Evolutionary conservation across 2,113 vertebrate species (phyloP), one percentile per base, ranked within the genome.

Genomic region (Colistium nudipinnis): DNA sequence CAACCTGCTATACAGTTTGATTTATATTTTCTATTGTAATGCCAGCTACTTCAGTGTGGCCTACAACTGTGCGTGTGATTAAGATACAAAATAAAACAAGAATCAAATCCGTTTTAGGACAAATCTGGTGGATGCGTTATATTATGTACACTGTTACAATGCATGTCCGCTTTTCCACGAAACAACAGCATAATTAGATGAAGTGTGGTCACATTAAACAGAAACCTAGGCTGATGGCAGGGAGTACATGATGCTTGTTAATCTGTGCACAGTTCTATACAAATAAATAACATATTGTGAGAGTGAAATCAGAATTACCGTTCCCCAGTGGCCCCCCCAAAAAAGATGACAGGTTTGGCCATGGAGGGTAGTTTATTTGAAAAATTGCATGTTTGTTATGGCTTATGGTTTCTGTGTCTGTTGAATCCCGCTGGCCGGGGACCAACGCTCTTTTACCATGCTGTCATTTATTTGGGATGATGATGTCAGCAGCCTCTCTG

Each of bases 311-410:
- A 70, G 61, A 74, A 38, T 30, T 19, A 3, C 39, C 24, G 66
- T 16, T 80, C 72, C 76, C 57, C 56, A 49, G 54, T 56, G 59
- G 10, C 43, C 43, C 35, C 52, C 53, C n/a, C 53, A 45, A 59
- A 16, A 52, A 30, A 74, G 67, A 84, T 82, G 76, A 78, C 62
- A 80, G 53, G 62, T 76, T 62, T 62, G 71, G 72, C 69, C 48
- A 2, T 1, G 2, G 39, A 60, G 36, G 25, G n/a, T 4, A 78
- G 78, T 82, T 85, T 82, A 74, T 89, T 83, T 68, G 62, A 73
- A 83, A 86, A 70, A 76, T 68, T 27, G 33, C 44, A 76, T 75
- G 80, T 84, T 84, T 87, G 62, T 86, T 83, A 71, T 73, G 62
- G 66, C 48, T 84, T 70, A 78, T 80, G 69, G 74, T 72, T 67